Conservation (phyloP, 2,888 invertebrate genomes). For the Resseliella maxima region DNA sequence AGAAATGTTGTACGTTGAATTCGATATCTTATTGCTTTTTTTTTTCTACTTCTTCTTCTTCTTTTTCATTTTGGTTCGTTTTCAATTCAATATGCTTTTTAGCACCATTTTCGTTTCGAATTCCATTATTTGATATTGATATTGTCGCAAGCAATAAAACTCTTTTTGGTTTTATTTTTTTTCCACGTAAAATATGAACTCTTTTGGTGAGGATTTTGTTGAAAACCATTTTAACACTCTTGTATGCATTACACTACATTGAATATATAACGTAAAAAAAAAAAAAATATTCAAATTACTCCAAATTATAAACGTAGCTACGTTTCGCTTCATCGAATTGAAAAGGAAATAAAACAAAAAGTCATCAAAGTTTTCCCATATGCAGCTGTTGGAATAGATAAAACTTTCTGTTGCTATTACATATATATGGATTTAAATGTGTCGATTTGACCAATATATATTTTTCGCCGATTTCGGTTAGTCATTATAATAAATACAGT, state of each 20-base stretch:
- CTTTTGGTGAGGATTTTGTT: not conserved
- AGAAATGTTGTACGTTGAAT: not conserved
- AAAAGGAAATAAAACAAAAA: slow-evolving; percentile 30
- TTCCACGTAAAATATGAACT: slow-evolving; percentile 28
- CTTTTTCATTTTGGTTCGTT: not conserved
- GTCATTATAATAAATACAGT: slow-evolving; percentile 36
- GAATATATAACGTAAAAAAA: not conserved
- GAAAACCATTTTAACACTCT: not conserved
- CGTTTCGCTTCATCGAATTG: not conserved
- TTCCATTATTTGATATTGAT: slow-evolving; percentile 34
- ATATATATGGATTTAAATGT: not conserved
- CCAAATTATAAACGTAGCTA: not conserved
- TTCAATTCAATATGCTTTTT: slow-evolving; percentile 1
- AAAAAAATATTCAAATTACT: not conserved
- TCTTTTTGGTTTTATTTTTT: not conserved
- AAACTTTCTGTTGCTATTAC: not conserved
- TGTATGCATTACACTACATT: not conserved
- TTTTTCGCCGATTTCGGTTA: not conserved
- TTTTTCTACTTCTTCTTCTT: not conserved
- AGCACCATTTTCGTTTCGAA: not conserved
- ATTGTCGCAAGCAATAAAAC: slow-evolving; percentile 30
- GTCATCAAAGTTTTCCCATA: slow-evolving; percentile 53
- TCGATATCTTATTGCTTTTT: not conserved
- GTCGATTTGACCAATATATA: slow-evolving; percentile 31
- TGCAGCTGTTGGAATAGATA: slow-evolving; percentile 35